Conservation (phyloP, 2,888 invertebrate genomes). For the Calliphora vomitoria region DNA sequence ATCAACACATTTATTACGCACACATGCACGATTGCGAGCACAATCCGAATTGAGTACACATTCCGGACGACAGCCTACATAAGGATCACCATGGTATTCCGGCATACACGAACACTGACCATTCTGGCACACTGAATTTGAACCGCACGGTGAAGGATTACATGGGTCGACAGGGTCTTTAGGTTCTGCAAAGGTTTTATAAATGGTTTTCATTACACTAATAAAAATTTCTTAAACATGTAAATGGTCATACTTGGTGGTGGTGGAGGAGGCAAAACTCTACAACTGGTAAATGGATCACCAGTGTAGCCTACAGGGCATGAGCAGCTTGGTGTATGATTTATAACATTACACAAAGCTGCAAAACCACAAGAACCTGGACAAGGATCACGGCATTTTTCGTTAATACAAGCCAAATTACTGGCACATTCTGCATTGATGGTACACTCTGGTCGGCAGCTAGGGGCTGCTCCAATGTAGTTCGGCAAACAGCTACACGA, state of each 20-base stretch:
- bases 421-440: conserved; percentile 90
- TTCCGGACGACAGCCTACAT: conserved; percentile 91
- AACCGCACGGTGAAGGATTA: conserved; percentile 91
- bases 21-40: conserved; percentile 90
- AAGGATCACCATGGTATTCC: conserved; percentile 92
- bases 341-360: conserved; percentile 90
- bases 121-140: conserved; percentile 89
- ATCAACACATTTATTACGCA: conserved; percentile 92
- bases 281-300: conserved; percentile 91
- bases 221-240: not conserved
- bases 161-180: conserved; percentile 87
- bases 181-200: conserved; percentile 76
- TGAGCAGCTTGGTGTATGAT: conserved; percentile 91
- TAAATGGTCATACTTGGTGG: conserved; percentile 80
- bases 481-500: conserved; percentile 90
- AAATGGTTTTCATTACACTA: not conserved
- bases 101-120: conserved; percentile 91
- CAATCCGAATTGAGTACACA: conserved; percentile 93
- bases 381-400: conserved; percentile 91
- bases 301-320: conserved; percentile 90
- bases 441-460: conserved; percentile 91
- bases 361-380: conserved; percentile 90
- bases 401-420: conserved; percentile 89
- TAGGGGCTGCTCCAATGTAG: conserved; percentile 90
- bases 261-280: conserved; percentile 86